Evolutionary conservation across 2,113 vertebrate species (phyloP), one percentile per base, ranked within the genome.

Genomic region (Lampris incognitus): DNA sequence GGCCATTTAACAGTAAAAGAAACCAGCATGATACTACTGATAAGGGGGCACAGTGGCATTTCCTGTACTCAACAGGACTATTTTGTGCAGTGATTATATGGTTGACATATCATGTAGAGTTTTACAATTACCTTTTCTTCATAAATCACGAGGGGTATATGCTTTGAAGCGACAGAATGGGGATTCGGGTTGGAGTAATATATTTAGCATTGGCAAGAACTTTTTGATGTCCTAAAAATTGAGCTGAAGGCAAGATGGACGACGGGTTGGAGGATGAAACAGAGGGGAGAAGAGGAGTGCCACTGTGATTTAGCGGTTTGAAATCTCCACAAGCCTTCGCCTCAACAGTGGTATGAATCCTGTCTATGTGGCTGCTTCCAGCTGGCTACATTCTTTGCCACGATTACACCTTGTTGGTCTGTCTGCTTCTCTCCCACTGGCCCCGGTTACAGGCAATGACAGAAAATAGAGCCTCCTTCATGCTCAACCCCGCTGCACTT

Each of bases 21-120:
- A 66, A 76, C 59, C 79, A 76, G 73, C 69, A 41, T 84, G 60
- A 58, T 75, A 49, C 74, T 85, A 74, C 82, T 89, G 86, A 88
- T 88, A 82, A 88, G 83, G 82, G 24, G 74, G 64, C 69, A 42
- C 66, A 41, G 72, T 82, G 78, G 68, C 79, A 72, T 86, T 82
- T 84, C 66, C 70, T 81, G 73, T 80, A 80, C 65, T 73, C 76
- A 68, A 77, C 70, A 72, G 73, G 85, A 89, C 74, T 70, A 78
- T 85, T 86, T 86, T 83, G 84, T 68, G 85, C 81, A 78, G 76
- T 88, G 83, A 91, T 91, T 91, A 88, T 66, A 63, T 66, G 63
- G 48, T 79, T 83, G 87, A 78, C 77, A 84, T 89, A 84, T 90
- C 76, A 52, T 58, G 70, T 54, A 76, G 77, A 86, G 82, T 87